Evolutionary conservation across 2,888 invertebrate species (phyloP).

Genomic region (Abrostola triplasia): DNA sequence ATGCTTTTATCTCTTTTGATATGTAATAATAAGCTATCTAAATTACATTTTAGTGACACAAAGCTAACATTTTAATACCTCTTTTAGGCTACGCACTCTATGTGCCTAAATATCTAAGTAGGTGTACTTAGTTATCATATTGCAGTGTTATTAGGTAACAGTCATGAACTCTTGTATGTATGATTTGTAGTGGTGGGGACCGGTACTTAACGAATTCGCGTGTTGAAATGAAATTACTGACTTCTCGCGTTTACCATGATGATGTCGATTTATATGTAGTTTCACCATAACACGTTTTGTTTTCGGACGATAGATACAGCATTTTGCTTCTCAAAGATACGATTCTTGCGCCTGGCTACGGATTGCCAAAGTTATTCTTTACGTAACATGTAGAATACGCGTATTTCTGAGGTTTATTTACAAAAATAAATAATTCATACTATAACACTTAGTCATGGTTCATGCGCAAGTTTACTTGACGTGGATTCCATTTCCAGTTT

Average conservation of each 20-base stretch:
- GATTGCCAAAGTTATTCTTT: no score
- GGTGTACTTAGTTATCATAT: constrained; percentile 2
- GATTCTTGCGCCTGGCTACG: no score
- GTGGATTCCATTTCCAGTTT: no score
- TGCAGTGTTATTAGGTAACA: constrained; percentile 28
- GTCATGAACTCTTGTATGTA: constrained; percentile 15
- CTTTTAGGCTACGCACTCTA: not conserved
- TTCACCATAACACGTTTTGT: not conserved
- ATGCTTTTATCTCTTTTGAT: not conserved
- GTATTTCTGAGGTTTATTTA: no score
- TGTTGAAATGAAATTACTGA: not conserved
- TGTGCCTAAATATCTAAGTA: not conserved
- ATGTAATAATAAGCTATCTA: not conserved
- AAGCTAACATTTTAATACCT: not conserved
- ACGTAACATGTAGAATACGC: no score
- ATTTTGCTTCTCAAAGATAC: no score
- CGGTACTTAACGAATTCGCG: not conserved
- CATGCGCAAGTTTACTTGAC: no score
- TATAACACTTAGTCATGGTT: no score
- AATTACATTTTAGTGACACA: not conserved
- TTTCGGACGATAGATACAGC: not conserved
- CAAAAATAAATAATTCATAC: no score
- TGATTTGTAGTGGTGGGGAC: constrained; percentile 10
- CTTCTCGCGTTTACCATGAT: not conserved
- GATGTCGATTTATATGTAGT: not conserved